Percentiles rank a stretch among this genome's conserved stretches.
phyloP scores from a whole-genome alignment of 2,888 invertebrate genomes.

The Carpatolechia fugitivella region DNA sequence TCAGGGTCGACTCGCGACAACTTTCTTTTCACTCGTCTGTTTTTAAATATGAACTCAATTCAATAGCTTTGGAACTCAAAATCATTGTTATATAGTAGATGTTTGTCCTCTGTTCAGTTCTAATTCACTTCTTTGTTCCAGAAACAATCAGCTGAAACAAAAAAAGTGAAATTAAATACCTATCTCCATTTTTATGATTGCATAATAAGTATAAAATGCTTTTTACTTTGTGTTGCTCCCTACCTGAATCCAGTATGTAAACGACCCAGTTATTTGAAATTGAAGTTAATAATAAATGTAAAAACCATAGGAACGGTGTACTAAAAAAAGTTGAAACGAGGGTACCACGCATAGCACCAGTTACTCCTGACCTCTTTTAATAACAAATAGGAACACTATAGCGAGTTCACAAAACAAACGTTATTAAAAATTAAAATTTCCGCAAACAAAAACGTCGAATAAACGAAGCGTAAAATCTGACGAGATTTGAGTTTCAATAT shows the following conservation, averaged over 20 bases:
- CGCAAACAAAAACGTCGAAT: slow-evolving; percentile 27
- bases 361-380: neutral
- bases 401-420: neutral
- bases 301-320: neutral
- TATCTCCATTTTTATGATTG: no score
- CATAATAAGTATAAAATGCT: no score
- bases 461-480: slow-evolving; percentile 33
- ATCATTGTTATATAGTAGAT: no score
- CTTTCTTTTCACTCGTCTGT: no score
- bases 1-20: no score
- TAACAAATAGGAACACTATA: slow-evolving; percentile 1
- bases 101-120: no score
- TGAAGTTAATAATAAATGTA: slow-evolving; percentile 9
- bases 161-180: no score
- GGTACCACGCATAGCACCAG: neutral
- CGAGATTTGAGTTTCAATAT: slow-evolving; percentile 30
- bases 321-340: slow-evolving; percentile 4
- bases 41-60: no score
- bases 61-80: no score
- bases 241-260: neutral
- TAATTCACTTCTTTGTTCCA: no score
- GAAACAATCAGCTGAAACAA: no score
- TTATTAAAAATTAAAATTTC: slow-evolving; percentile 1
- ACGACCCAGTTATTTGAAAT: neutral
- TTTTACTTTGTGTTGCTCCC: no score